Base-by-base conservation (phyloP, 2,888 invertebrate species). In the Drosophila pegasa region DNA sequence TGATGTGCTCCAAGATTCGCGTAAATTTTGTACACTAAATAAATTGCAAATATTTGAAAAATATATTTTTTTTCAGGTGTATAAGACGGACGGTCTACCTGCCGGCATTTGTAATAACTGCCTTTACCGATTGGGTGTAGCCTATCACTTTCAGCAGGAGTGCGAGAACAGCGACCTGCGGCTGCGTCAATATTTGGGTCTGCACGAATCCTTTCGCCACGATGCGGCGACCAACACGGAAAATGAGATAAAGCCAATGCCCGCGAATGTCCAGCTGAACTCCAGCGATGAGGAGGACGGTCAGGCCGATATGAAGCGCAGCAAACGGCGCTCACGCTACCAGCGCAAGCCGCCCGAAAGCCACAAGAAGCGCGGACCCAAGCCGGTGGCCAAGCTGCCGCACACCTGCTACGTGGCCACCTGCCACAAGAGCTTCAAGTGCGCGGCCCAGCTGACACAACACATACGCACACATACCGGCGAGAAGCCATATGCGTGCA, bases 401-500 rank as follows among this genome's bases (percentile, higher is more conserved):
- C 94, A 94, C 71, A 92, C 93, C 0, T 94, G 94, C 79, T 94
- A 93, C 72, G 93, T 94, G 56, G 63, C 71, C 9, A 60, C 75
- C 4, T 94, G 94, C 78, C 91, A 94, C 58, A 94, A 94, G 78
- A 92, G 94, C 35, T 94, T 94, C 62, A 93, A 94, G 88, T 94
- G 94, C 79, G 93, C 94, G 51, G 94, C 94, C 0, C 94, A 94
- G 80, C 82, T 94, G 14, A 94, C 94, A 69, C 94, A 93, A 92
- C 94, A 94, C 91, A 93, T 94, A 12, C 93, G 94, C 58, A 94
- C 94, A 0, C 94, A 94, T 60, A 94, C 94, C 0, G 94, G 94
- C 0, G 94, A 94, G 63, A 93, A 94, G 47, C 94, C 94, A 0
- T 94, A 93, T 86, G 90, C 89, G 0, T 94, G 94, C 72, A 92